Evolutionary conservation across 2,797 vertebrate genomes (phyloP), one percentile per base, ranked within the genome.

Genomic region (Acrossocheilus wenchowensis): DNA sequence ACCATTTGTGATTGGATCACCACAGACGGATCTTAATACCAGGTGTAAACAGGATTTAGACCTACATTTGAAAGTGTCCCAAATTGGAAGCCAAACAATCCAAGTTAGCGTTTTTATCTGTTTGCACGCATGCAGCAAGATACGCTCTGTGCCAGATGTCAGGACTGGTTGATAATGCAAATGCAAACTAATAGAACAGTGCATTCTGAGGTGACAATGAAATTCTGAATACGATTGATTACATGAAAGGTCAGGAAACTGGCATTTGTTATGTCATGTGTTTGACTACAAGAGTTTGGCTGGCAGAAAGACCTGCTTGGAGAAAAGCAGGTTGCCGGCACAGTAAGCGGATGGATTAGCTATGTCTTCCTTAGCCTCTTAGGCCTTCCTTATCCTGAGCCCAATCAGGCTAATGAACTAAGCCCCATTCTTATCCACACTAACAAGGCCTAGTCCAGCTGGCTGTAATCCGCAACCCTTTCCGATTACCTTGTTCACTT

Each of bases 311-410:
- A 79, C 89, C 88, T 85, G 87, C 91, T 94, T 91, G 88, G 87
- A 87, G 87, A 87, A 94, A 93, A 93, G 91, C 94, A 95, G 94
- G 93, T 93, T 95, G 94, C 88, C 85, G 90, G 90, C 91, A 90
- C 92, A 87, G 91, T 96, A 96, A 97, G 95, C 93, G 94, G 95
- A 96, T 96, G 96, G 95, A 96, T 96, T 96, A 96, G 94, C 93
- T 89, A 85, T 90, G 94, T 91, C 94, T 94, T 90, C 85, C 77
- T 93, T 92, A 96, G 94, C 94, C 91, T 94, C 94, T 96, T 94
- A 96, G 91, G 89, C 85, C 91, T 89, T 92, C 91, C 90, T 94
- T 95, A 95, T 94, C 94, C 92, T 93, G 88, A 94, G 89, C 87
- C 92, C 94, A 96, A 96, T 97, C 95, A 96, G 94, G 91, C 95